phyloP scores from a whole-genome alignment of 92 coral and sea anemone genomes.

The Epizoanthus scotinus region DNA sequence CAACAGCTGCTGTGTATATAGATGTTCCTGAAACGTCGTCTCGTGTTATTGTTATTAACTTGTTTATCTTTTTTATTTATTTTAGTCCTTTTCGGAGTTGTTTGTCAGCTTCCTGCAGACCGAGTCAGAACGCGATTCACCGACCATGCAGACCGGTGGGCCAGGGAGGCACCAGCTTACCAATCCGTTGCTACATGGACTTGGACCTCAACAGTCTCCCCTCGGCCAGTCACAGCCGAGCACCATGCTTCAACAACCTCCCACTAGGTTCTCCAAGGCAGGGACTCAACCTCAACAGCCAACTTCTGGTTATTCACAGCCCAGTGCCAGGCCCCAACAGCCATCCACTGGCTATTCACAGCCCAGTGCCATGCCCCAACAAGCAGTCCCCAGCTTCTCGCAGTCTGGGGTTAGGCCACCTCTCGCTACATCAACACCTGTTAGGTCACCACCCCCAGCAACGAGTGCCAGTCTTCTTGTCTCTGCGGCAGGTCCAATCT shows the following conservation, averaged over 20 bases:
- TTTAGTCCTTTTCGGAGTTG: constrained; percentile 89
- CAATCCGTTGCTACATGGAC: constrained; percentile 77
- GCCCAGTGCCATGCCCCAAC: too few relatives aligned
- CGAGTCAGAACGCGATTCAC: constrained; percentile 75
- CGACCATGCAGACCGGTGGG: constrained; percentile 46
- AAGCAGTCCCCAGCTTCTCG: too few relatives aligned
- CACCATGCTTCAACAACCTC: background rate
- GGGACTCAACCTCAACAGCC: constrained; percentile 8
- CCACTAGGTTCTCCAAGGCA: constrained; percentile 13
- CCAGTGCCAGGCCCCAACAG: background rate
- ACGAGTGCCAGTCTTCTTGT: background rate
- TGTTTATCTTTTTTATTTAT: background rate
- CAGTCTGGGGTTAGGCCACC: too few relatives aligned
- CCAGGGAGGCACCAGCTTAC: constrained; percentile 17
- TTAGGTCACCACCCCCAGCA: constrained; percentile 3
- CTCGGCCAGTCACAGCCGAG: constrained; percentile 39
- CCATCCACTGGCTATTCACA: too few relatives aligned
- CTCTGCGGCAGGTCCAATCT: background rate
- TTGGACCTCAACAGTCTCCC: constrained; percentile 65
- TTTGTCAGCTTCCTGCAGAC: constrained; percentile 94
- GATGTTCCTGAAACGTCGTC: background rate
- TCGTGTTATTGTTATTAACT: background rate
- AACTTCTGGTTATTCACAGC: background rate
- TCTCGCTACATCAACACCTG: background rate
- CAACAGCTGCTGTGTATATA: background rate